Evolutionary conservation across 1,140 invertebrate species (phyloP), one percentile per base, ranked within the genome.

Genomic region (Mesaphorura yosii): DNA sequence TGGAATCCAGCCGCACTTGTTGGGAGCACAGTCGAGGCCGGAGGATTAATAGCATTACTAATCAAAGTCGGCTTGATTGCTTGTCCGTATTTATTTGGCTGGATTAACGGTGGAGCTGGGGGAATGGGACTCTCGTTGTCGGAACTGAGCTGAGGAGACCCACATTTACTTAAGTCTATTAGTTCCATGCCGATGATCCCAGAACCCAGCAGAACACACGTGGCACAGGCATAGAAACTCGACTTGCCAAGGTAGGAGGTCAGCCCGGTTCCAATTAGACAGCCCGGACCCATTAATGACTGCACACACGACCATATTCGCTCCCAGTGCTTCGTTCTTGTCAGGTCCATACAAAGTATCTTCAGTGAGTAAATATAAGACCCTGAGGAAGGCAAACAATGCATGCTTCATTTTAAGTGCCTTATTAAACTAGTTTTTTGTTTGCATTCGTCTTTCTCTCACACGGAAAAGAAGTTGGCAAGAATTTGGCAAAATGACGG

Each of bases 321-420:
- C 17, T 48, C 45, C 61, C 61, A 63, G 47, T 63, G 58, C 44
- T 63, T 63, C n/a, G 57, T 59, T 17, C 61, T 22, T 15, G 61
- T 63, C 39, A 59, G 37, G 14, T 63, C 61, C 61, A 63, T 63
- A 34, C 52, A 50, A 5, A 63, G 50, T 4, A 59, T 53, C 38
- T 59, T 59, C 3, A 63, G 26, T 1, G 61, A 59, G 56, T 63
- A 63, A 39, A 63, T 28, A 49, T 63, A 55, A 15, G 61, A 53
- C n/a, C 61, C 61, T 62, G 48, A 12, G 28, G 20, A 54, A 58
- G 7, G 6, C 10, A 39, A 38, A n/a, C n/a, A n/a, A n/a, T n/a
- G n/a, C n/a, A n/a, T n/a, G n/a, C n/a, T n/a, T n/a, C n/a, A n/a
- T n/a, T n/a, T n/a, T n/a, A n/a, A n/a, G n/a, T n/a, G n/a, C n/a